Evolutionary conservation across 2,113 vertebrate genomes (phyloP), one percentile per base, ranked within the genome.

Genomic region (Rhynchomys soricoides): DNA sequence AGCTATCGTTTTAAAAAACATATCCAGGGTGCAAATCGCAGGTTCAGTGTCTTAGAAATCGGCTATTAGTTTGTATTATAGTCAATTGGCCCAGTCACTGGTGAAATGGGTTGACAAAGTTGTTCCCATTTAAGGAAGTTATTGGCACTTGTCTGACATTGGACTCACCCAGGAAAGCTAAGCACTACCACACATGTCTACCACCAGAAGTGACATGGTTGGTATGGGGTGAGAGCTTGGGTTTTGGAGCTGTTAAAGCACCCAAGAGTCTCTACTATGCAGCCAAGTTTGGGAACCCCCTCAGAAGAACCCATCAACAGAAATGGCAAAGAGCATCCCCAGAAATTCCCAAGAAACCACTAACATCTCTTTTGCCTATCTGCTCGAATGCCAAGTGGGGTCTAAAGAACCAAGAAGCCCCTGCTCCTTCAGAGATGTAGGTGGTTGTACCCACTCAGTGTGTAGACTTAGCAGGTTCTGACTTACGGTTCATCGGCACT

Each of bases 241-340:
- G 40, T 24, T 79, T 74, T 2, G 5, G 34, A 68, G 31, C n/a
- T 26, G 37, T 92, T 50, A 75, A 70, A 73, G 89, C 86, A 37
- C 29, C 57, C 86, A 57, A 4, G 26, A 7, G 55, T 66, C 29
- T 70, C 87, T 43, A 37, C 59, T 3, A 48, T 17, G 21, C 55
- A 57, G 43, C 59, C 3, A 3, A 95, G n/a, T 50, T 62, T 71
- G 81, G 91, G 57, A 66, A 57, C 8, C 8, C 50, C 26, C 59
- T 62, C 48, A 31, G 62, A 82, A 71, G 75, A 82, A 55, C 31
- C 40, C 64, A 77, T 48, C 43, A 50, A 75, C 64, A 94, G 77
- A 90, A 93, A 91, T 29, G 50, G 79, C 64, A 89, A 96, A 64
- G 40, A 29, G 2, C 19, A 81, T 90, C 59, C 95, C 26, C 45